Conservation (phyloP, 2,888 invertebrate species). For the Eristalinus sepulchralis region DNA sequence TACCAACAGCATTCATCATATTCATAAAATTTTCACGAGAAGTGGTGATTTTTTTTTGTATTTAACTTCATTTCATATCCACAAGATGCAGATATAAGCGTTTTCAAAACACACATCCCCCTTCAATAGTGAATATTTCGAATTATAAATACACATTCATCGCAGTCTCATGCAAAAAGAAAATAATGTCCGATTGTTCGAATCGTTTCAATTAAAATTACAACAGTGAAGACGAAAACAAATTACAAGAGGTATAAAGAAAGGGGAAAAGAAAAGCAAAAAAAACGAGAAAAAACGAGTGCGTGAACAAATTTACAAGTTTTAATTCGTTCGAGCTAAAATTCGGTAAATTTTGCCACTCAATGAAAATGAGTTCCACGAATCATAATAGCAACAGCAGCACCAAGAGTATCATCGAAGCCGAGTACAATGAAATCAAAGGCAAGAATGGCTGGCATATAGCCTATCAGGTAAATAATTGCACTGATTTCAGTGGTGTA, state of each 20-base stretch:
- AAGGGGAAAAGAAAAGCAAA: conserved; percentile 32
- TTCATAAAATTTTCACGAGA: conserved; percentile 43
- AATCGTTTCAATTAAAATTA: conserved; percentile 35
- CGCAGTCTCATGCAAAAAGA: not conserved
- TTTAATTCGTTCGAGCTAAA: conserved; percentile 45
- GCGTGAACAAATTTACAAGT: conserved; percentile 33
- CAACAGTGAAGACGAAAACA: conserved; percentile 14
- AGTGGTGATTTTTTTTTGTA: conserved; percentile 61
- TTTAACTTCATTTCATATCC: conserved; percentile 63
- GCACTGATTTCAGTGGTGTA: conserved; percentile 5
- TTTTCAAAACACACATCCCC: conserved; percentile 53
- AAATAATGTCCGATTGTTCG: conserved; percentile 30
- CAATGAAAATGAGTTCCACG: conserved; percentile 56
- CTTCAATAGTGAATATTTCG: conserved; percentile 39
- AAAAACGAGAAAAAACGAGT: conserved; percentile 17
- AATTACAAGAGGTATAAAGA: conserved; percentile 15
- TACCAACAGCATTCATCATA: conserved; percentile 37
- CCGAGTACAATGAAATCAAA: conserved; percentile 87
- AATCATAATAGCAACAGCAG: conserved; percentile 68
- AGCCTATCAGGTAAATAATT: conserved; percentile 85
- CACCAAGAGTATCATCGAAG: conserved; percentile 83
- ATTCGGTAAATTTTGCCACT: conserved; percentile 42
- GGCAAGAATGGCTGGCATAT: conserved; percentile 87
- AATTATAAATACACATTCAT: conserved; percentile 17
- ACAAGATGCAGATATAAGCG: conserved; percentile 65